A percentile compares a stretch with the other conserved stretches of the same genome.
These are phyloP conservation scores for Euzophera pinguis DNA, from an alignment of 2,888 invertebrate species.

Conservation along the genomic window DNA sequence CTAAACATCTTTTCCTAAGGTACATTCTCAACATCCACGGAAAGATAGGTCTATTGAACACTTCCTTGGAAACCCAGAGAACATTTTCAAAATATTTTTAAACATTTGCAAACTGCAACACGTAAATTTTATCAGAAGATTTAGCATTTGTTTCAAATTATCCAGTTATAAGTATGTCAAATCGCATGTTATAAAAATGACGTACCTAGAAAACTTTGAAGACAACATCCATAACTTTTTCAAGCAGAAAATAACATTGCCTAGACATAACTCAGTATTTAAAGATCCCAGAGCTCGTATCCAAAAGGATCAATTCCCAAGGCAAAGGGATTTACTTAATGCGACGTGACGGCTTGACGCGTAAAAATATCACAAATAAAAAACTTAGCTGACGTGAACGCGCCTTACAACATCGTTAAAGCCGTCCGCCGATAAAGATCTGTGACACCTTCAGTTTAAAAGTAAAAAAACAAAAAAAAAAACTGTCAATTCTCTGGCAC, in stretches of 20 bases:
- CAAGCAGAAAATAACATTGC: slow-evolving; percentile 6
- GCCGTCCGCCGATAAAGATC: slow-evolving; percentile 73
- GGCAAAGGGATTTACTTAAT: slow-evolving; percentile 72
- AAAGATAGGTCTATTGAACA: too few relatives aligned
- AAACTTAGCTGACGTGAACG: slow-evolving; percentile 60
- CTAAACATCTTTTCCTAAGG: too few relatives aligned
- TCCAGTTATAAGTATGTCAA: neutral
- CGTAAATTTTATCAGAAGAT: too few relatives aligned
- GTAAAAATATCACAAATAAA: slow-evolving; percentile 47
- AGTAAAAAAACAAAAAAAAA: slow-evolving; percentile 43
- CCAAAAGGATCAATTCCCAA: slow-evolving; percentile 56
- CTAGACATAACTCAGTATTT: slow-evolving; percentile 11
- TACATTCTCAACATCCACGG: too few relatives aligned
- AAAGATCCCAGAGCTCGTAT: slow-evolving; percentile 37
- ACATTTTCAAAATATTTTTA: too few relatives aligned
- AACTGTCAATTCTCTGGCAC: slow-evolving; percentile 42
- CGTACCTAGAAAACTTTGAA: neutral
- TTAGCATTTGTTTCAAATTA: too few relatives aligned
- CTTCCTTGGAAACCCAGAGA: too few relatives aligned
- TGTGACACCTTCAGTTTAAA: slow-evolving; percentile 64
- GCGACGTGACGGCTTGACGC: slow-evolving; percentile 71
- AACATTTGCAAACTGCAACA: too few relatives aligned
- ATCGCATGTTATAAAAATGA: neutral
- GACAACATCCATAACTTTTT: neutral
- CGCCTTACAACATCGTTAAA: slow-evolving; percentile 72